Conservation (phyloP, 2,797 vertebrate genomes). For the Hemibagrus guttatus region DNA sequence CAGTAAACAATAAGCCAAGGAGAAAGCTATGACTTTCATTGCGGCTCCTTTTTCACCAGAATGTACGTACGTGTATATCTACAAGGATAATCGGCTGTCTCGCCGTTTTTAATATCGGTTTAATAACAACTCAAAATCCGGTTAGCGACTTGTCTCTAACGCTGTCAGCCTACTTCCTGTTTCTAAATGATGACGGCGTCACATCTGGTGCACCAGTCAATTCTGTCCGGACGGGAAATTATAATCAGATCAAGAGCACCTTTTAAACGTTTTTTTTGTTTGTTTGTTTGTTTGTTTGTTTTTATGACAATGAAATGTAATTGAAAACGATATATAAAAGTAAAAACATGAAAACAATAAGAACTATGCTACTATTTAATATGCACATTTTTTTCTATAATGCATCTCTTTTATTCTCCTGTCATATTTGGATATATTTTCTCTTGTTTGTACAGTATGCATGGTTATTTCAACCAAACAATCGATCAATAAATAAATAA, state of each 20-base stretch:
- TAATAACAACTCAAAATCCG: background rate
- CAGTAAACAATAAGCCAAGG: slow-evolving; percentile 10
- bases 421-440: no score
- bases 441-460: no score
- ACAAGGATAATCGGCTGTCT: background rate
- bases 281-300: no score
- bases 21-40: background rate
- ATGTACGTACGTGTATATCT: background rate
- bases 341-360: no score
- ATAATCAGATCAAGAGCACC: no score
- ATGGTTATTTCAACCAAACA: no score
- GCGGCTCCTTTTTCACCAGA: background rate
- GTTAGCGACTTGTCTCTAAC: background rate
- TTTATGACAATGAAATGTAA: no score
- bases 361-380: no score
- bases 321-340: no score
- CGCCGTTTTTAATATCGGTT: background rate
- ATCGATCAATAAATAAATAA: background rate
- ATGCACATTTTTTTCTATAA: no score
- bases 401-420: no score
- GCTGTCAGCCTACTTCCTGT: slow-evolving; percentile 35
- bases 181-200: slow-evolving; percentile 36
- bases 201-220: slow-evolving; percentile 22
- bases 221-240: slow-evolving; percentile 33
- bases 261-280: no score